phyloP scores from a whole-genome alignment of 2,888 invertebrate genomes.

The Hyles lineata region DNA sequence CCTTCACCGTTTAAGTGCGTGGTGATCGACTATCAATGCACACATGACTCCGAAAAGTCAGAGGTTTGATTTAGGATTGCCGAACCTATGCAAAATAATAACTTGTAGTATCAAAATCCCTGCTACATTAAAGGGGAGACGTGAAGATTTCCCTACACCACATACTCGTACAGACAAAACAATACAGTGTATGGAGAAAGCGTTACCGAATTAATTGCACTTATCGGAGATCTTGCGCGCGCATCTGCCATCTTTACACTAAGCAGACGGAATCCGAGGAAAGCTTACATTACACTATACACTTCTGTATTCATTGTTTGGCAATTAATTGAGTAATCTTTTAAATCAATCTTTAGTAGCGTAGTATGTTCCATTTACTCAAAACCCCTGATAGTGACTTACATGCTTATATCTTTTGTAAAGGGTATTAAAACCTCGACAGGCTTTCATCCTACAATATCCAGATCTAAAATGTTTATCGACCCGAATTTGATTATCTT shows the following conservation, averaged over 20 bases:
- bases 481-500: too few species aligned
- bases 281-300: constrained; percentile 8
- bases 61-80: too few species aligned
- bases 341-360: not conserved
- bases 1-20: too few species aligned
- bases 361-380: too few species aligned
- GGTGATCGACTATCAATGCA: too few species aligned
- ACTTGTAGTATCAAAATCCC: not conserved
- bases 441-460: too few species aligned
- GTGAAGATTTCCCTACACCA: not conserved
- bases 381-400: too few species aligned
- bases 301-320: not conserved
- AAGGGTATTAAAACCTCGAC: too few species aligned
- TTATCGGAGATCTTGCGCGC: constrained; percentile 55
- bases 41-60: too few species aligned
- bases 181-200: constrained; percentile 60
- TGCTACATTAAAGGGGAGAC: not conserved
- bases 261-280: constrained; percentile 33
- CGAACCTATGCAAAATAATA: too few species aligned
- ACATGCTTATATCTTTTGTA: too few species aligned
- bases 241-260: constrained; percentile 67
- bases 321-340: not conserved
- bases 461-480: too few species aligned
- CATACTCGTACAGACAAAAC: constrained; percentile 31
- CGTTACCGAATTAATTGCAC: constrained; percentile 77